These are phyloP conservation scores for Nesogale talazaci DNA, from an alignment of 2,113 vertebrate species.

Conservation along the genomic window DNA sequence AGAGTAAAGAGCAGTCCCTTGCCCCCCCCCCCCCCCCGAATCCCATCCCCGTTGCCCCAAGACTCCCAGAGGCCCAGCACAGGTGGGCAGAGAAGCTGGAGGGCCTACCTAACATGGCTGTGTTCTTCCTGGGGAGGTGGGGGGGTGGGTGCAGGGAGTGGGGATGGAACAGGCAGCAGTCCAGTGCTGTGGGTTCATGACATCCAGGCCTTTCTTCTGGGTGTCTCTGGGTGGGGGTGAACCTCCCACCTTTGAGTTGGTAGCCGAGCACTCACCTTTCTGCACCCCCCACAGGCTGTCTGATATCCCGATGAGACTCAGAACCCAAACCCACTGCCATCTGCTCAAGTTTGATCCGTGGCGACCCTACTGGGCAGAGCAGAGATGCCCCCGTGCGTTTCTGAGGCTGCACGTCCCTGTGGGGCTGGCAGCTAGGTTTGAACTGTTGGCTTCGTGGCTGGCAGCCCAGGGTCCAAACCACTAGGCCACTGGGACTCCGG, in stretches of 20 bases:
- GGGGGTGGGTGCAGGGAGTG: conserved; percentile 64
- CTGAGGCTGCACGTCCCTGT: too few species aligned
- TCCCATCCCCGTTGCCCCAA: background rate
- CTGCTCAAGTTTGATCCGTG: too few species aligned
- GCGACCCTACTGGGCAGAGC: too few species aligned
- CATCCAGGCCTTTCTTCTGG: background rate
- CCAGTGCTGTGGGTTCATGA: too few species aligned
- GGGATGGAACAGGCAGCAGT: conserved; percentile 55
- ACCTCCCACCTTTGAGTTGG: background rate
- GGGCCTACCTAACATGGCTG: background rate
- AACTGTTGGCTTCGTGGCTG: too few species aligned
- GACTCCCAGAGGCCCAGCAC: background rate
- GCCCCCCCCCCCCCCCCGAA: too few species aligned
- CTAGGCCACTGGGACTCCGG: too few species aligned
- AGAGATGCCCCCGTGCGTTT: too few species aligned
- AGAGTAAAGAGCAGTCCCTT: too few species aligned
- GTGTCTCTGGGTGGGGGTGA: background rate
- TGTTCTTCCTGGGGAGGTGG: conserved; percentile 69
- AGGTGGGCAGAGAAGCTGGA: background rate
- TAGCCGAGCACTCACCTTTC: background rate
- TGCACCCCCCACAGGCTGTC: background rate
- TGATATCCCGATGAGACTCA: background rate
- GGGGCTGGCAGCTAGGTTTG: too few species aligned
- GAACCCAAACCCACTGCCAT: too few species aligned
- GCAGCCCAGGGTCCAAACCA: too few species aligned